Base-by-base conservation (phyloP, 2,113 vertebrate species). In the Furnarius figulus region DNA sequence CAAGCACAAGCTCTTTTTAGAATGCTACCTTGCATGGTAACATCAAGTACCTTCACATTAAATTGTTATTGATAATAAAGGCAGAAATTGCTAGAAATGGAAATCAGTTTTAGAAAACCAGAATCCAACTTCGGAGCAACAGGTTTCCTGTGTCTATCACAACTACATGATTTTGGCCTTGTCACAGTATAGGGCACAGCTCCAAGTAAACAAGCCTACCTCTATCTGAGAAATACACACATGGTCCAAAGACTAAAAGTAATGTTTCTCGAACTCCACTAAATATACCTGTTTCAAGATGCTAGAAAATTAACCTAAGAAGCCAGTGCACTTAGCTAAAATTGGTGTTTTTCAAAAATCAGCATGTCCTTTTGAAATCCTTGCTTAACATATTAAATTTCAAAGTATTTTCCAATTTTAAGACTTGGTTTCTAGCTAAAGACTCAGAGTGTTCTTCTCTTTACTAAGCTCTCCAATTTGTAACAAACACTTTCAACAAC, bases 151-250 rank as follows among this genome's bases (percentile, higher is more conserved):
- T 22, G 53, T 58, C 85, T 89, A 73, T 68, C 9, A 6, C 80
- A 67, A 61, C 85, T 20, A 35, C 35, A 40, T 9, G 7, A 31
- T 59, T 94, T 90, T 79, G 77, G 93, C 78, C 89, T 76, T 80
- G 87, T 90, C 87, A 93, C 71, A 96, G 66, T 37, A 55, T 0
- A 85, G 74, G 95, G 91, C 95, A 94, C 47, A 82, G 77, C 61
- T 95, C 93, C 95, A 95, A 95, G 78, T 88, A 95, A 95, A 93
- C 71, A 94, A 85, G 71, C 31, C 39, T 66, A 76, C 42, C 53
- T 66, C 71, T 82, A 67, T 40, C 47, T 83, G 49, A 50, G 31
- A 85, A 82, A 61, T 35, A 55, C 14, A 62, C 56, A 44, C n/a
- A 23, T 24, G 49, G 72, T 42, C 68, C 70, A 76, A 55, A 67